phyloP scores from a whole-genome alignment of 2,797 vertebrate genomes.

The Tangara arthus region DNA sequence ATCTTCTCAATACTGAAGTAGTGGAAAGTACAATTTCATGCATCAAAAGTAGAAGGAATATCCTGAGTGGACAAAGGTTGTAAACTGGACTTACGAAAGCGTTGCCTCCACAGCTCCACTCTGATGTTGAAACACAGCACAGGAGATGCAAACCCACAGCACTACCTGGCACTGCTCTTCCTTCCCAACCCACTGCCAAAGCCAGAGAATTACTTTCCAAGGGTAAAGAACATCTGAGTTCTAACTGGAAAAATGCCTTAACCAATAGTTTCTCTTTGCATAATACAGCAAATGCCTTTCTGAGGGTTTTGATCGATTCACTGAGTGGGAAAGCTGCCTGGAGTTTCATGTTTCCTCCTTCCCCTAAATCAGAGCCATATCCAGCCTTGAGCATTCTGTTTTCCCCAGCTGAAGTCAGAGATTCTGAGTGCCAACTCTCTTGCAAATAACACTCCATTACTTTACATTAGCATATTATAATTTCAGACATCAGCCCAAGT shows the following conservation, averaged over 20 bases:
- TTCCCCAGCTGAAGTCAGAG: not conserved
- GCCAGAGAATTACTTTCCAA: conserved; percentile 44
- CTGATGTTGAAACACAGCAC: not conserved
- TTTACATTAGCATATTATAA: not conserved
- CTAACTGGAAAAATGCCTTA: not conserved
- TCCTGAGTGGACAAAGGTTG: not conserved
- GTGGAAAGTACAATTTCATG: not conserved
- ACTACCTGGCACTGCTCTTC: not conserved
- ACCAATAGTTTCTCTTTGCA: not conserved
- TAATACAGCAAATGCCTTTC: not conserved
- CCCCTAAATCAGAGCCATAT: not conserved
- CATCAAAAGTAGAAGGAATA: not conserved
- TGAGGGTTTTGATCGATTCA: not conserved
- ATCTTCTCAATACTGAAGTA: not conserved
- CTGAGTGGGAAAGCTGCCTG: not conserved
- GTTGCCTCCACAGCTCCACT: not conserved
- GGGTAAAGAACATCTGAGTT: conserved; percentile 9
- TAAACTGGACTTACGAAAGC: not conserved
- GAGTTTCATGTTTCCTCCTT: not conserved
- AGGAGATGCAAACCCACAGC: not conserved
- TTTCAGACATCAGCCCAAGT: not conserved
- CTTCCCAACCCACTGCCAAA: conserved; percentile 10
- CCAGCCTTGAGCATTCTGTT: not conserved
- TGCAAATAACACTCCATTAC: not conserved
- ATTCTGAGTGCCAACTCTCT: not conserved